Base-by-base conservation (phyloP, 1,140 invertebrate genomes). In the Aleiodes sp. region DNA sequence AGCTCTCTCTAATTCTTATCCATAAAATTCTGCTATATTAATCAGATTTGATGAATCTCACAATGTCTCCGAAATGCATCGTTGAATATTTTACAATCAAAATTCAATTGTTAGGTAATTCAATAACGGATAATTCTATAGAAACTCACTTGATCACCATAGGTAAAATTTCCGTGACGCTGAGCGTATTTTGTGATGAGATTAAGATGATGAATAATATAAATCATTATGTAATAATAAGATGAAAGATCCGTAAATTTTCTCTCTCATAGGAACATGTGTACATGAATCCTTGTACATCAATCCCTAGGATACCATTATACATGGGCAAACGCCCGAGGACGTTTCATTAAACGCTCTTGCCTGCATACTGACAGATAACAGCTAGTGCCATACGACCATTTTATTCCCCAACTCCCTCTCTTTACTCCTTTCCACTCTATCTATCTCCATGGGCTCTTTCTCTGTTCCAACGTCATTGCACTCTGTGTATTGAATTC, bases 351-450 rank as follows among this genome's bases (percentile, higher is more conserved):
- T 56, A 56, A 56, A 26, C 24, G 52, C 52, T 56, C 8, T 39
- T 33, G 73, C 65, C 69, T 71, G 73, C 72, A 33, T 41, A 19
- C 57, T 75, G 69, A 75, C 72, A 73, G 69, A 75, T 73, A 75
- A 72, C 71, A 29, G 21, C 37, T 33, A 19, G 16, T 65, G 2
- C 21, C 41, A 41, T 26, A 12, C 62, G 4, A 28, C 16, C 21
- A 29, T 33, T 16, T 1, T 31, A 8, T 33, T 35, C 10, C 12
- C 31, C 14, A n/a, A n/a, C n/a, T n/a, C n/a, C n/a, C n/a, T n/a
- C n/a, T n/a, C n/a, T n/a, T n/a, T n/a, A n/a, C n/a, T n/a, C n/a
- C n/a, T n/a, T n/a, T n/a, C 16, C 1, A 2, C 46, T 6, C 10
- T 14, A 14, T 52, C 1, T n/a, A n/a, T n/a, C n/a, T n/a, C n/a